Evolutionary conservation across 2,888 invertebrate species (phyloP).

Genomic region (Acanthopleura granulata): DNA sequence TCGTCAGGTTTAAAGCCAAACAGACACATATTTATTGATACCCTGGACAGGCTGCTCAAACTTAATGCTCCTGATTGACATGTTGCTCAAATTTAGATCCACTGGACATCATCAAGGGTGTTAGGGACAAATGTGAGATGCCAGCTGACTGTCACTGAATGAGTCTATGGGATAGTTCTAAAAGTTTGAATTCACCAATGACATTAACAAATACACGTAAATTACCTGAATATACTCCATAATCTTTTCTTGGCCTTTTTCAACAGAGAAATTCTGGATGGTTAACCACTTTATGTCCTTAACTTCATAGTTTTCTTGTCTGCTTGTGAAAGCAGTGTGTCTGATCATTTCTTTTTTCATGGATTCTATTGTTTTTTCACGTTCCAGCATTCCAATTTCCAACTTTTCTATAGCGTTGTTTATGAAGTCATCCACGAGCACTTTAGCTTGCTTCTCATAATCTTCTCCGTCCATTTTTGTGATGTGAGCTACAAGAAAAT

Average conservation of each 20-base stretch:
- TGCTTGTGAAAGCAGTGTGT: constrained; percentile 40
- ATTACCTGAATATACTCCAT: constrained; percentile 65
- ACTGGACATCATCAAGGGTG: too few species aligned
- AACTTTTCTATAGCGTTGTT: constrained; percentile 59
- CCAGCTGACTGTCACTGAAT: too few species aligned
- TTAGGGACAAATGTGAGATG: too few species aligned
- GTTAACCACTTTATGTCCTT: constrained; percentile 66
- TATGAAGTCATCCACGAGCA: constrained; percentile 62
- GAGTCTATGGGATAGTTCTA: too few species aligned
- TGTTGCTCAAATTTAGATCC: too few species aligned
- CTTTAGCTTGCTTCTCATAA: constrained; percentile 57
- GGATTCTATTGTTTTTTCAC: constrained; percentile 58
- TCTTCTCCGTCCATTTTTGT: constrained; percentile 32
- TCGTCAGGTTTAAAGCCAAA: too few species aligned
- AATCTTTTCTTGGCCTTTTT: constrained; percentile 62
- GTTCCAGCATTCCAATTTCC: constrained; percentile 54
- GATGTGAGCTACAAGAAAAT: not conserved
- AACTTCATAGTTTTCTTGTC: constrained; percentile 58
- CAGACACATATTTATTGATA: too few species aligned
- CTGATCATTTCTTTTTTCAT: constrained; percentile 47
- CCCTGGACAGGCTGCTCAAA: too few species aligned
- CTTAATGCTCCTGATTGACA: too few species aligned
- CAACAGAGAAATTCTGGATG: constrained; percentile 61
- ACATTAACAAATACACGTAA: too few species aligned
- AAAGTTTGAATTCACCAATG: too few species aligned